phyloP scores from a whole-genome alignment of 2,888 invertebrate species.

The Xestia xanthographa region DNA sequence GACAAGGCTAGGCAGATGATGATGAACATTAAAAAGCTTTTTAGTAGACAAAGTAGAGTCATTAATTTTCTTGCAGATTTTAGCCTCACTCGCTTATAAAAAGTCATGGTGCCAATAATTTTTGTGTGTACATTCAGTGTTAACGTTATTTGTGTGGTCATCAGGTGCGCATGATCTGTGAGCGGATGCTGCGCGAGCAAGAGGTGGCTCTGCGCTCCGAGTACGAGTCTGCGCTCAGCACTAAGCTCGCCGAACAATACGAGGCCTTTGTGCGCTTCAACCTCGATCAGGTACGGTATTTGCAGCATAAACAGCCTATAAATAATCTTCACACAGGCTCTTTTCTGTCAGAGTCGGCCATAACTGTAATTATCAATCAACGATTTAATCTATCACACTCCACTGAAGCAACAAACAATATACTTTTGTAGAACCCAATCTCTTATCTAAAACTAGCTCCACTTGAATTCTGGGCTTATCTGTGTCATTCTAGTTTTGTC shows the following conservation, averaged over 20 bases:
- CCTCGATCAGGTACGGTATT: constrained; percentile 95
- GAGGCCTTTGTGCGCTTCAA: constrained; percentile 99
- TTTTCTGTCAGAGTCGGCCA: neutral
- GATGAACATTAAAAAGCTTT: neutral
- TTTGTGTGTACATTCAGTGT: constrained; percentile 1
- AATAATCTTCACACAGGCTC: neutral
- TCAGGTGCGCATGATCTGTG: constrained; percentile 98
- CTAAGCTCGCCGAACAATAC: constrained; percentile 99
- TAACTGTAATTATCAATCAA: neutral
- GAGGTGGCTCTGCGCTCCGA: constrained; percentile 98
- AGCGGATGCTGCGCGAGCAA: constrained; percentile 98
- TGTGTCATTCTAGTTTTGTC: neutral
- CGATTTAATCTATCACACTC: neutral
- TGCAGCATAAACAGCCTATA: neutral
- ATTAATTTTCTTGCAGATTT: neutral
- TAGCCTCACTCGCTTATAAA: neutral
- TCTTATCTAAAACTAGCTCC: neutral
- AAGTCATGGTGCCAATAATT: too few species aligned
- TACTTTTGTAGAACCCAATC: neutral
- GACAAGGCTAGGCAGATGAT: too few species aligned
- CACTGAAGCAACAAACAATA: neutral
- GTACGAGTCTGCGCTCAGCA: constrained; percentile 97
- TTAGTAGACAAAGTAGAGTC: neutral
- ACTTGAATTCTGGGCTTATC: neutral
- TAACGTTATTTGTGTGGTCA: neutral